Base-by-base conservation (phyloP, 2,888 invertebrate genomes). In the Nesidiocoris tenuis region DNA sequence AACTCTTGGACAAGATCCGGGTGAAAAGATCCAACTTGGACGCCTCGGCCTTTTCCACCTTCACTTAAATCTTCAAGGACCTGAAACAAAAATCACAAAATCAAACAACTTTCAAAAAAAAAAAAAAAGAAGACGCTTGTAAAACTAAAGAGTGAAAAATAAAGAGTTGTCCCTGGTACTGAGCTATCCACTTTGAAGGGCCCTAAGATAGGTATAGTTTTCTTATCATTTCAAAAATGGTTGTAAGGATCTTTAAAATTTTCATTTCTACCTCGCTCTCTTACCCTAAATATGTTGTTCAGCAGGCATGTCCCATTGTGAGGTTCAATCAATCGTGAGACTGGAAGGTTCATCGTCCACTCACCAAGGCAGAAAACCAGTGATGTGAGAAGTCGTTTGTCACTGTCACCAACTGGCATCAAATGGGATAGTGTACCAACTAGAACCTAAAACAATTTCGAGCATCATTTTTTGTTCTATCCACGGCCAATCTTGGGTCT, bases 281-380 rank as follows among this genome's bases (percentile, higher is more conserved):
- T 39, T 61, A 75, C 78, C 76, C 77, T 79, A 24, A 78, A 77
- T 25, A 78, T 59, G 70, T 79, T 79, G n/a, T 19, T 75, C 7
- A 78, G 66, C 56, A 78, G 57, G 12, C 71, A 78, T 64, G 75
- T 78, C 25, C 76, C 77, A 76, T 78, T 79, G 57, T 78, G 78
- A 54, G 76, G 78, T 25, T 80, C 79, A 7, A 82, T 79, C n/a
- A 83, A 80, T 23, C 81, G 82, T 16, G 82, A 79, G 25, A 85
- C 80, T 0, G 87, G 87, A 76, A 96, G 88, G 65, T 91, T 88
- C 88, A 97, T 95, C 74, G 95, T 95, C 90, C 96, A 96, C 84
- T 97, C 96, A 0, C 95, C 95, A 77, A 98, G 86, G 82, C 95
- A 94, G 75, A 96, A 88, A 81, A 97, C 87, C 80, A 96, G 86